A percentile compares a stretch with the other conserved stretches of the same genome.
These are phyloP conservation scores for Hycleus phaleratus DNA, from an alignment of 1,140 invertebrate species.

Conservation along the genomic window DNA sequence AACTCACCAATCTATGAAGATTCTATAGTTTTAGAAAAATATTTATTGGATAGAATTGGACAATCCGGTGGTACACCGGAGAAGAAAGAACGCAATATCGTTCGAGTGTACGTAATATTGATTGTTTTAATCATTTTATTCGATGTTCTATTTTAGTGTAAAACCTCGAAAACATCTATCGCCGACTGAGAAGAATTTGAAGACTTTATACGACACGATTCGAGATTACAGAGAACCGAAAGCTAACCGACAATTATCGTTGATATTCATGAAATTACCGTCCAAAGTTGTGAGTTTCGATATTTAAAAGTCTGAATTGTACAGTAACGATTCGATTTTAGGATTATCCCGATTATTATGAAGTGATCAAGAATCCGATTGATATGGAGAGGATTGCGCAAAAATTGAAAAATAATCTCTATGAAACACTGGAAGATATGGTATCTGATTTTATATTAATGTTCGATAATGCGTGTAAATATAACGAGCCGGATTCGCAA, in stretches of 20 bases:
- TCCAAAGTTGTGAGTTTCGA: constrained; percentile 63
- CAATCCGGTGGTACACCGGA: constrained; percentile 44
- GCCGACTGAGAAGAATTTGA: constrained; percentile 67
- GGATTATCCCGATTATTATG: constrained; percentile 97
- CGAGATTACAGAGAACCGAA: constrained; percentile 84
- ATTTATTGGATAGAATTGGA: constrained; percentile 75
- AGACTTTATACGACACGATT: constrained; percentile 83
- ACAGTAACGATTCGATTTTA: constrained; percentile 28
- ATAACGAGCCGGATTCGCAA: constrained; percentile 97
- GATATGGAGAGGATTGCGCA: constrained; percentile 93
- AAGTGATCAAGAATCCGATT: constrained; percentile 95
- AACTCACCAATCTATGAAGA: constrained; percentile 91
- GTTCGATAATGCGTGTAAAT: constrained; percentile 99
- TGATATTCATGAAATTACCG: constrained; percentile 92
- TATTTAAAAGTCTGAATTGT: background rate
- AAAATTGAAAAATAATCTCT: constrained; percentile 71
- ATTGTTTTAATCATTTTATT: constrained; percentile 3
- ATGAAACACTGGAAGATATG: constrained; percentile 83
- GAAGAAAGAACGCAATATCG: constrained; percentile 28
- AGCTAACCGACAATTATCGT: constrained; percentile 70
- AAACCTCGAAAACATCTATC: constrained; percentile 47
- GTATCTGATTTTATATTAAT: constrained; percentile 91
- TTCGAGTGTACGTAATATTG: constrained; percentile 31
- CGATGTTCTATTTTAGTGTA: constrained; percentile 27
- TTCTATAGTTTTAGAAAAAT: constrained; percentile 79